phyloP scores from a whole-genome alignment of 2,888 invertebrate genomes.

The Athripsodes cinereus region DNA sequence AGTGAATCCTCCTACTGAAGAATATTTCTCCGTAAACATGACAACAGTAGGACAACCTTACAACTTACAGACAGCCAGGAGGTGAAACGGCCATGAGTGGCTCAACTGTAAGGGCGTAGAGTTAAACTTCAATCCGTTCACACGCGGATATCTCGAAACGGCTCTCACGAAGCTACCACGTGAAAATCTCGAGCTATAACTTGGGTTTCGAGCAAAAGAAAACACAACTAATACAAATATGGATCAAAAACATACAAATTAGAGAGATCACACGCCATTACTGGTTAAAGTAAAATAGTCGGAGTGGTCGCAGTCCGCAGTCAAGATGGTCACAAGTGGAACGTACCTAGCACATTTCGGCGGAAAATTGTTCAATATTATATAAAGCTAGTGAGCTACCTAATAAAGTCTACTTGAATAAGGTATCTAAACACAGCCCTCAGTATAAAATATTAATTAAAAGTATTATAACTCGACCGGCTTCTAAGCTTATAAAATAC shows the following conservation, averaged over 20 bases:
- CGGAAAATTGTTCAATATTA: slow-evolving; percentile 54
- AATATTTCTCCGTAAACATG: too few relatives aligned
- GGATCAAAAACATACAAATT: not conserved
- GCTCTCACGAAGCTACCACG: too few relatives aligned
- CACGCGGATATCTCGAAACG: not conserved
- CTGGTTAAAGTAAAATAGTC: slow-evolving; percentile 52
- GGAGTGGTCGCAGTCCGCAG: slow-evolving; percentile 41
- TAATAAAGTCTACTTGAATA: slow-evolving; percentile 45
- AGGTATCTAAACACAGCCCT: slow-evolving; percentile 43
- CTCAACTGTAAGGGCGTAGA: slow-evolving; percentile 21
- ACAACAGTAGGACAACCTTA: slow-evolving; percentile 6
- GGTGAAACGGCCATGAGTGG: slow-evolving; percentile 22
- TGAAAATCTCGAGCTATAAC: too few relatives aligned
- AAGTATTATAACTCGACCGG: slow-evolving; percentile 59
- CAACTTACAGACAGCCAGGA: slow-evolving; percentile 19
- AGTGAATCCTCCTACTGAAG: too few relatives aligned
- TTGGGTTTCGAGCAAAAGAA: too few relatives aligned
- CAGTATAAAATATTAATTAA: slow-evolving; percentile 46
- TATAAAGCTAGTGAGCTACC: slow-evolving; percentile 44
- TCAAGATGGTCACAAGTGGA: slow-evolving; percentile 36
- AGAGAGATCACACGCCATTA: slow-evolving; percentile 55
- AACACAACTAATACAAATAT: not conserved
- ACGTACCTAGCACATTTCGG: slow-evolving; percentile 72
- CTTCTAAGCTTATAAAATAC: slow-evolving; percentile 69
- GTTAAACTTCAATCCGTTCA: slow-evolving; percentile 10